A percentile compares a stretch with the other conserved stretches of the same genome.
Evolutionary conservation across 2,113 vertebrate species (phyloP).

Genomic region (Misgurnus anguillicaudatus): DNA sequence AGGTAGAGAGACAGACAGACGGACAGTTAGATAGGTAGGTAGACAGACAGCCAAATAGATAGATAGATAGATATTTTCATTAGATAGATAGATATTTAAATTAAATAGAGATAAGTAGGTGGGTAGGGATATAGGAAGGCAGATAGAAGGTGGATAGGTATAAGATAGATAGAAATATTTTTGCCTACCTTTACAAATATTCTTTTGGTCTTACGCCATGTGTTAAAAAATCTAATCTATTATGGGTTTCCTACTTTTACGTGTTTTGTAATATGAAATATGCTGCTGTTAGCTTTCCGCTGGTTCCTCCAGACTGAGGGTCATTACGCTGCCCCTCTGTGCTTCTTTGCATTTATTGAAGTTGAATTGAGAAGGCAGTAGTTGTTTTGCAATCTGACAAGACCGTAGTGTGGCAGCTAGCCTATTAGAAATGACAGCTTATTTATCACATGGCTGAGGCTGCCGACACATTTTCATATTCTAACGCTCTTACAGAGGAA

Average conservation of each 20-base stretch:
- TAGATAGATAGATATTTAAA: no score
- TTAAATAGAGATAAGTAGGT: no score
- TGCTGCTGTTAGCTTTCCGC: conserved; percentile 7
- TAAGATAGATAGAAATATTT: not conserved
- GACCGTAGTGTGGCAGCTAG: not conserved
- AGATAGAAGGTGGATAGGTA: no score
- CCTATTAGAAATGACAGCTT: conserved; percentile 3
- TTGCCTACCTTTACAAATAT: not conserved
- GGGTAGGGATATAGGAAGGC: no score
- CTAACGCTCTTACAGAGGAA: not conserved
- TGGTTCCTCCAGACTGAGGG: not conserved
- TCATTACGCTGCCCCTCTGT: conserved; percentile 2
- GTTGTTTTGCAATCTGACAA: conserved; percentile 4
- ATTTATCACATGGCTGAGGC: conserved; percentile 1
- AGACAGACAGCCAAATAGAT: no score
- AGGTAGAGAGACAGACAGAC: no score
- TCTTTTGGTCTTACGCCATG: no score
- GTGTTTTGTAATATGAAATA: not conserved
- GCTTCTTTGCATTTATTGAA: not conserved
- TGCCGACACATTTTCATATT: not conserved
- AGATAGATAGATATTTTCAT: no score
- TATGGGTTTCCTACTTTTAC: not conserved
- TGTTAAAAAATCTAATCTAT: not conserved
- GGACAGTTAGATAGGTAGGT: no score
- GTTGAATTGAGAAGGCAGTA: not conserved